Percentiles rank a stretch among this genome's conserved stretches.
phyloP scores from a whole-genome alignment of 2,113 vertebrate genomes.

The Colistium nudipinnis region DNA sequence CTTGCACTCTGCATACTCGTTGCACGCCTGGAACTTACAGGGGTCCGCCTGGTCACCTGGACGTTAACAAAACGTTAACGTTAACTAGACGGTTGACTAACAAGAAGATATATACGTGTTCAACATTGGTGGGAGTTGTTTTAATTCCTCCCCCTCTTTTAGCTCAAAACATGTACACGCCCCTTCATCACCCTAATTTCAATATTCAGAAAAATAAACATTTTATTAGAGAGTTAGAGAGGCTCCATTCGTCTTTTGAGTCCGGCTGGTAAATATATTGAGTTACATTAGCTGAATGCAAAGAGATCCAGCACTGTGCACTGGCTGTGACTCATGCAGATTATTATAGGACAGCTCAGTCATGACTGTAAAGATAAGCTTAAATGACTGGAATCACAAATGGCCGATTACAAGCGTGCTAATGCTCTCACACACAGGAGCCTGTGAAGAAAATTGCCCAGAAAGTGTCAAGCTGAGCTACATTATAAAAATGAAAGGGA shows the following conservation, averaged over 20 bases:
- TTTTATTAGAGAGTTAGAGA: too few relatives aligned
- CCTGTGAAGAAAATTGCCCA: background rate
- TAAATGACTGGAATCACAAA: conserved; percentile 28
- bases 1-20: conserved; percentile 91
- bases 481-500: background rate
- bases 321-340: conserved; percentile 29
- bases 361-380: conserved; percentile 26
- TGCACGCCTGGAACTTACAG: conserved; percentile 98
- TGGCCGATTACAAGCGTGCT: background rate
- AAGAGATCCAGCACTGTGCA: background rate
- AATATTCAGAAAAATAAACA: too few relatives aligned
- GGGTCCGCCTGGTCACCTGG: conserved; percentile 92
- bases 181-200: too few relatives aligned
- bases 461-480: background rate
- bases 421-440: background rate
- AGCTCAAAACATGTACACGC: too few relatives aligned
- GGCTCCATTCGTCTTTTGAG: background rate
- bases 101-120: background rate
- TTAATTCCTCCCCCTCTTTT: too few relatives aligned
- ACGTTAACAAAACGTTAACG: conserved; percentile 13
- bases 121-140: too few relatives aligned
- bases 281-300: background rate
- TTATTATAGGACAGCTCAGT: conserved; percentile 27
- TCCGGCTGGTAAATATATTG: background rate
- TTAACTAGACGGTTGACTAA: background rate